These are phyloP conservation scores for Podocnemis expansa DNA, from an alignment of 2,113 vertebrate species.

Conservation along the genomic window DNA sequence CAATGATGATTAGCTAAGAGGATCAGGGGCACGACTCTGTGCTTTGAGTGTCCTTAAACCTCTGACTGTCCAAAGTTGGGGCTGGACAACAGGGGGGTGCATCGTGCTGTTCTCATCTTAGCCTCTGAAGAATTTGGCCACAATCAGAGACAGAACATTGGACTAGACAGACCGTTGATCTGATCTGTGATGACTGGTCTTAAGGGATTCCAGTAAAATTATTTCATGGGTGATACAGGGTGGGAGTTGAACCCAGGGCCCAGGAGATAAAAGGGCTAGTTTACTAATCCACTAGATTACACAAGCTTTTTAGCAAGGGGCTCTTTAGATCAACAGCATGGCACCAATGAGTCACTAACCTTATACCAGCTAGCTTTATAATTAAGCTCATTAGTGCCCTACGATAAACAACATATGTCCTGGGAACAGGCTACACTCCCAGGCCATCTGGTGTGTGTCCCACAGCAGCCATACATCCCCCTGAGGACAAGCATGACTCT, in stretches of 20 bases:
- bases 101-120: no score
- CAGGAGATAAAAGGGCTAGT: not conserved
- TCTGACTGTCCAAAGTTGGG: no score
- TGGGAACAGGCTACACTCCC: not conserved
- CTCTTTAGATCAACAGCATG: rapidly evolving
- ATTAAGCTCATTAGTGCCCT: constrained; percentile 56
- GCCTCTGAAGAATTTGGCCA: no score
- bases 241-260: rapidly evolving
- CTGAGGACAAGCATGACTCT: not conserved
- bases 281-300: not conserved
- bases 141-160: no score
- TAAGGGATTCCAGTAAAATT: not conserved
- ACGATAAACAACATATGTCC: constrained; percentile 62
- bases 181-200: no score
- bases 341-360: constrained; percentile 24
- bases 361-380: constrained; percentile 25
- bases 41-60: no score
- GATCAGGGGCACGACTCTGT: no score
- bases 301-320: not conserved
- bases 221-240: not conserved
- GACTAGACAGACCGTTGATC: no score
- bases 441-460: not conserved
- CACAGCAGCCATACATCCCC: not conserved
- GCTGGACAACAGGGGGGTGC: no score
- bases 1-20: not conserved